Evolutionary conservation across 2,797 vertebrate species (phyloP).

Genomic region (Ctenosaura bakeri): DNA sequence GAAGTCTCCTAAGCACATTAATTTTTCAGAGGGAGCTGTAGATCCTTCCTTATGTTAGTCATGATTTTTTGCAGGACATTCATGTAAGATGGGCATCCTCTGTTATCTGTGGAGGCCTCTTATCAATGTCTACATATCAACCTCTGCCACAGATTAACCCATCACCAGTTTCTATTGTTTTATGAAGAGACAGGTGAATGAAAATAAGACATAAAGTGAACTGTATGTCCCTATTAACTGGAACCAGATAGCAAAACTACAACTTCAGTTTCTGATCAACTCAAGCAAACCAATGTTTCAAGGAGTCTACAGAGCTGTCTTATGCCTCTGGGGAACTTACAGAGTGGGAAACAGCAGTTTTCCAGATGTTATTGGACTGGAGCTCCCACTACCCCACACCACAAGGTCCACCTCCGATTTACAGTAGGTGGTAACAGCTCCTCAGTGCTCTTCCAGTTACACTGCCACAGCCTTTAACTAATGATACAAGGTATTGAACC

Average conservation of each 20-base stretch:
- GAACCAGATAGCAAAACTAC: too few relatives aligned
- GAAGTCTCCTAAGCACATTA: slow-evolving; percentile 64
- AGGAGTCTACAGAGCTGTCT: background rate
- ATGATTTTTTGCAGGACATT: slow-evolving; percentile 48
- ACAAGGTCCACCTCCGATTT: background rate
- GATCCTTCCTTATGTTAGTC: slow-evolving; percentile 45
- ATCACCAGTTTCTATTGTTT: background rate
- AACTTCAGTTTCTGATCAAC: background rate
- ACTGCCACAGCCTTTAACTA: background rate
- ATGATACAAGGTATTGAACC: background rate
- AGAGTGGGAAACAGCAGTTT: background rate
- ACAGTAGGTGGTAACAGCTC: background rate
- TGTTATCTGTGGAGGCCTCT: background rate
- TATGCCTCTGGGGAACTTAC: background rate
- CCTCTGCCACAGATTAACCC: background rate
- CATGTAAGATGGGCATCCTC: background rate
- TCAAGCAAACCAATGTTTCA: background rate
- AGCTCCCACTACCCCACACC: background rate
- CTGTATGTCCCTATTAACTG: background rate
- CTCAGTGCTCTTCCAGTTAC: background rate
- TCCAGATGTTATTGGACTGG: background rate
- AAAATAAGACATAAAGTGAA: background rate
- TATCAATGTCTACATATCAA: background rate
- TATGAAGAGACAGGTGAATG: background rate
- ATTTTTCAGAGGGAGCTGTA: slow-evolving; percentile 65